Evolutionary conservation across 2,888 invertebrate species (phyloP).

Genomic region (Dendrolimus houi): DNA sequence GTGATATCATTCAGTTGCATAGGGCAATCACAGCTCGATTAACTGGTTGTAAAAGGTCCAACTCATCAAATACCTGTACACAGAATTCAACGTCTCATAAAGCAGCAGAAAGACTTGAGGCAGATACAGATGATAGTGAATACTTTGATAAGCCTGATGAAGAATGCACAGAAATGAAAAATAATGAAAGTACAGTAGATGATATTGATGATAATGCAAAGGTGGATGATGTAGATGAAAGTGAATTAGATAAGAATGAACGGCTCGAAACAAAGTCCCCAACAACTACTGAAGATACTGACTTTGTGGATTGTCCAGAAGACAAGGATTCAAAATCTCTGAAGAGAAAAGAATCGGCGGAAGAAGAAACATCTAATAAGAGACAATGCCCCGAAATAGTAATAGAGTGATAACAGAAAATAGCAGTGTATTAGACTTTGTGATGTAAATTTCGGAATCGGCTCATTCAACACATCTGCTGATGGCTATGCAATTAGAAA

Average conservation of each 20-base stretch:
- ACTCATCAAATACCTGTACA: constrained; percentile 15
- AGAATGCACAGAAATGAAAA: constrained; percentile 21
- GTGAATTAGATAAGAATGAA: constrained; percentile 17
- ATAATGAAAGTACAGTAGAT: constrained; percentile 20
- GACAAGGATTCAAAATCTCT: constrained; percentile 40
- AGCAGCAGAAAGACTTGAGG: constrained; percentile 52
- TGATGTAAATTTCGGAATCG: constrained; percentile 35
- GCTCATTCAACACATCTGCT: constrained; percentile 28
- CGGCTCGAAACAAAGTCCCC: constrained; percentile 31
- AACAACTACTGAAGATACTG: constrained; percentile 37
- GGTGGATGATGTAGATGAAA: constrained; percentile 5
- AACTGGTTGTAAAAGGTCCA: constrained; percentile 34
- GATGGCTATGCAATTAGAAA: constrained; percentile 40
- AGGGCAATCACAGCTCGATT: constrained; percentile 49
- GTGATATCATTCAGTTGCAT: constrained; percentile 52
- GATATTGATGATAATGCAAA: constrained; percentile 7
- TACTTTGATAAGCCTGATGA: constrained; percentile 35
- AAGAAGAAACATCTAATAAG: constrained; percentile 54
- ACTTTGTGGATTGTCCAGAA: constrained; percentile 32
- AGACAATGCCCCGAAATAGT: constrained; percentile 59
- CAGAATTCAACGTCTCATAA: constrained; percentile 42
- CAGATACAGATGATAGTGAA: constrained; percentile 39
- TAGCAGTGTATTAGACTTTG: constrained; percentile 30
- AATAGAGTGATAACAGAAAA: constrained; percentile 42
- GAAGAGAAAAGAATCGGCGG: constrained; percentile 53